Evolutionary conservation across 2,797 vertebrate species (phyloP), one percentile per base, ranked within the genome.

Genomic region (Ctenochaetus hawaiiensis): DNA sequence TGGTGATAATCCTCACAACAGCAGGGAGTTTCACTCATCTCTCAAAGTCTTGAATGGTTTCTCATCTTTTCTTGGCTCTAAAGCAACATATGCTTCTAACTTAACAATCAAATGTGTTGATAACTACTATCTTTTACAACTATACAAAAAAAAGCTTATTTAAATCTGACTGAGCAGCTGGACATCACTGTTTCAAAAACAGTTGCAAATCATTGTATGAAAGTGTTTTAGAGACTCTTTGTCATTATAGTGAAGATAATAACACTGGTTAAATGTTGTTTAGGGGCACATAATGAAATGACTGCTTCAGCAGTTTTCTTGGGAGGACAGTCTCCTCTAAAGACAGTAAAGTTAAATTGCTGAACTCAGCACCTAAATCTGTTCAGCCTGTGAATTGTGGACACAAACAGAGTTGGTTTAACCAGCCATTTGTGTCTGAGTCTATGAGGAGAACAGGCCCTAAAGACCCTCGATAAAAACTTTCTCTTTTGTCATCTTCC

Each of bases 381-480:
- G 41, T 54, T 60, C 39, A 17, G 17, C 17, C 44, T 54, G 34
- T 73, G 41, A 16, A 13, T 13, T 66, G 20, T 60, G 39, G 7
- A 72, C 23, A 59, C 39, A 23, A 63, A 43, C 18, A 53, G 22
- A 69, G 26, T 20, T 47, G 23, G 48, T 71, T 34, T 48, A 34
- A 43, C 22, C 23, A 60, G 37, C n/a, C 57, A 52, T n/a, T 44
- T 61, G 58, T 12, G 23, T 44, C 22, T 17, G 3, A 45, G 49
- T 65, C n/a, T 59, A 49, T 17, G 34, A 60, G 16, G 49, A 52
- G 26, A 75, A 53, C 22, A 43, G 41, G 18, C 43, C 56, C 41
- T 34, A 13, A 18, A 20, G 3, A 62, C 4, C 30, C 30, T 1
- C 30, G 30, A 34, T 23, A 9, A 51, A 30, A 62, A 61, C 44